Percentiles rank a stretch among this genome's conserved stretches.
These are phyloP conservation scores for Halcyon senegalensis DNA, from an alignment of 2,113 vertebrate species.

Conservation along the genomic window DNA sequence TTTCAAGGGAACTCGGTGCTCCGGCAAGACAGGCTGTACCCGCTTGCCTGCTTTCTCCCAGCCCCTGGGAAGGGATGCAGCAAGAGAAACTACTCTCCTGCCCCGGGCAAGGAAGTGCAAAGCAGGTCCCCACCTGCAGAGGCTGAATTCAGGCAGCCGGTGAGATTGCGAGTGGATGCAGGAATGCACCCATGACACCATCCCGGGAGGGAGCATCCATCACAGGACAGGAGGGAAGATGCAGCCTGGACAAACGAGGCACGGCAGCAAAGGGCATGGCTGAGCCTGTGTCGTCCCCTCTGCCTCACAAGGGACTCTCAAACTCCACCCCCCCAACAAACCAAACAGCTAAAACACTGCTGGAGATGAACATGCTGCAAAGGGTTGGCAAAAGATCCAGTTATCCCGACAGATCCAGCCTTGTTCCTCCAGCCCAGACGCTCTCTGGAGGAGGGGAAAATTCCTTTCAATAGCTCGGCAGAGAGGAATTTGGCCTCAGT, in stretches of 20 bases:
- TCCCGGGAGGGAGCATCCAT: not conserved
- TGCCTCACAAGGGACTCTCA: not conserved
- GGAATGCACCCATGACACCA: accelerated
- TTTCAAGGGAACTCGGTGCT: not conserved
- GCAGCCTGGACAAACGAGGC: accelerated
- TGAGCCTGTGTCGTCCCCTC: accelerated
- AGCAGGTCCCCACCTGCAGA: not conserved
- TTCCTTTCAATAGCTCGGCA: not conserved
- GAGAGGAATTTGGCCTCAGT: constrained; percentile 22
- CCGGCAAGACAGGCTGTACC: constrained; percentile 39
- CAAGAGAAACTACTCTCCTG: not conserved
- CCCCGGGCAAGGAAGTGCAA: not conserved
- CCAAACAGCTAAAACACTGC: not conserved
- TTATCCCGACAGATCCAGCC: not conserved
- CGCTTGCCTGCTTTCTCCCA: constrained; percentile 24
- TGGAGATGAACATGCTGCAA: accelerated
- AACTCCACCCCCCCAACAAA: not conserved
- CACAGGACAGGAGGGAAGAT: not conserved
- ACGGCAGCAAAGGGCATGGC: not conserved
- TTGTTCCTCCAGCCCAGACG: not conserved
- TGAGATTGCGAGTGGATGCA: not conserved
- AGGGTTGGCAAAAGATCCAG: not conserved
- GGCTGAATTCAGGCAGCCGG: not conserved
- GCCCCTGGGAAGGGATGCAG: not conserved
- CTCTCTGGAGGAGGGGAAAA: not conserved